These are phyloP conservation scores for Thaumetopoea pityocampa DNA, from an alignment of 1,140 invertebrate species.

Conservation along the genomic window DNA sequence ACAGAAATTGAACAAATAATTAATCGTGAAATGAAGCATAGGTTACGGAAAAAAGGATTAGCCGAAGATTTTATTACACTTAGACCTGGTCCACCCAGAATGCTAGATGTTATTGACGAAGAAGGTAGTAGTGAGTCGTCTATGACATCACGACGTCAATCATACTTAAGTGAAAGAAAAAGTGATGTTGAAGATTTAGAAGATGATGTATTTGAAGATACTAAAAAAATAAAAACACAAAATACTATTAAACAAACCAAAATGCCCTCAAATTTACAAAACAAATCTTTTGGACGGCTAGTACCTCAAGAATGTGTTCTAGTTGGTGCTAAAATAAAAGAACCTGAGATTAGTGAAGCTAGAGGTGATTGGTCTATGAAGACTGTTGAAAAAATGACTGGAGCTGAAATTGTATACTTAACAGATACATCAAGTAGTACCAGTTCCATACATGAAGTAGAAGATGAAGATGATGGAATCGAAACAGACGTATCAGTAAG, in stretches of 20 bases:
- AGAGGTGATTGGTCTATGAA: conserved; percentile 63
- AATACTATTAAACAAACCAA: conserved; percentile 25
- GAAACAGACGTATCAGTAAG: conserved; percentile 61
- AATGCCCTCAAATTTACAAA: conserved; percentile 17
- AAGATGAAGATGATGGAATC: conserved; percentile 53
- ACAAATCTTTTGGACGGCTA: conserved; percentile 31
- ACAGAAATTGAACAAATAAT: conserved; percentile 61
- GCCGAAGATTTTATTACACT: conserved; percentile 76
- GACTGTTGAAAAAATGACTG: conserved; percentile 61
- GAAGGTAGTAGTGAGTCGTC: conserved; percentile 79
- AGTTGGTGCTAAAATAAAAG: conserved; percentile 67
- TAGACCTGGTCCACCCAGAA: conserved; percentile 75
- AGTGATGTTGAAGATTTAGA: conserved; percentile 67
- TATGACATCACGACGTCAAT: conserved; percentile 61
- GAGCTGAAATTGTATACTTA: conserved; percentile 70
- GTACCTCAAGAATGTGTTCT: conserved; percentile 67
- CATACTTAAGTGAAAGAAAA: conserved; percentile 62
- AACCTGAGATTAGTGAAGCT: conserved; percentile 66
- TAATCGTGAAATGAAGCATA: conserved; percentile 61
- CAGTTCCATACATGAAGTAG: conserved; percentile 64
- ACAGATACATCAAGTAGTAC: conserved; percentile 73
- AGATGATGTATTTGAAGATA: conserved; percentile 69
- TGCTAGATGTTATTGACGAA: conserved; percentile 82
- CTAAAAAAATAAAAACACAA: conserved; percentile 17
- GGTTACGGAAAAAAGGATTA: conserved; percentile 75